Evolutionary conservation across 1,140 invertebrate species (phyloP).

Genomic region (Meloidogyne floridensis): DNA sequence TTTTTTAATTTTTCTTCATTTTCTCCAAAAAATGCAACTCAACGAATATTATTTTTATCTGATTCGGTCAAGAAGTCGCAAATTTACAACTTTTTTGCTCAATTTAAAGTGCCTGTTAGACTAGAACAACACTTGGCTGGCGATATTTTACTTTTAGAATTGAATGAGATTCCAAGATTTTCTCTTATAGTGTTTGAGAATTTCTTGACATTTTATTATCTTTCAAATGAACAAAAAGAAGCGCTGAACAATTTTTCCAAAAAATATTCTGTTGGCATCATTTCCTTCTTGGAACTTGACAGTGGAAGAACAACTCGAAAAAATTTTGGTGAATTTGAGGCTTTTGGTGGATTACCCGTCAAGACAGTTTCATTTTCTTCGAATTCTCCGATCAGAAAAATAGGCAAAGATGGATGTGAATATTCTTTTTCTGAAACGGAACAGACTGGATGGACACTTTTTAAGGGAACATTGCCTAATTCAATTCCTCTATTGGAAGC

Average conservation of each 20-base stretch:
- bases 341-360: slow-evolving; percentile 16
- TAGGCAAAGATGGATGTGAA: slow-evolving; percentile 10
- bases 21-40: not conserved
- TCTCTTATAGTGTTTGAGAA: slow-evolving; percentile 93
- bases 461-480: not conserved
- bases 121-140: slow-evolving; percentile 27
- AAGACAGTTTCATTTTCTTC: not conserved
- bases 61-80: not conserved
- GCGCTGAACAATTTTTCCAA: slow-evolving; percentile 92
- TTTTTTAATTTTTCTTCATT: no score
- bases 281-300: slow-evolving; percentile 79
- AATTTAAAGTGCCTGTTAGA: slow-evolving; percentile 44
- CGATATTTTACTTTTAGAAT: slow-evolving; percentile 36
- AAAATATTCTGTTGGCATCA: slow-evolving; percentile 90
- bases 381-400: not conserved
- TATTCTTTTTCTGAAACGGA: not conserved
- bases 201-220: slow-evolving; percentile 87
- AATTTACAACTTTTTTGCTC: slow-evolving; percentile 24
- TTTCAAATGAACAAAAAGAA: slow-evolving; percentile 96
- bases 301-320: not conserved
- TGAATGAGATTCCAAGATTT: slow-evolving; percentile 45
- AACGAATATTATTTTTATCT: slow-evolving; percentile 21
- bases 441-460: slow-evolving; percentile 23
- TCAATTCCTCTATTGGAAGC: not conserved
- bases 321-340: not conserved